These are phyloP conservation scores for Diacarnus erythraeanus DNA, from an alignment of 37 sponge, comb jelly and placozoan genomes.

Conservation along the genomic window DNA sequence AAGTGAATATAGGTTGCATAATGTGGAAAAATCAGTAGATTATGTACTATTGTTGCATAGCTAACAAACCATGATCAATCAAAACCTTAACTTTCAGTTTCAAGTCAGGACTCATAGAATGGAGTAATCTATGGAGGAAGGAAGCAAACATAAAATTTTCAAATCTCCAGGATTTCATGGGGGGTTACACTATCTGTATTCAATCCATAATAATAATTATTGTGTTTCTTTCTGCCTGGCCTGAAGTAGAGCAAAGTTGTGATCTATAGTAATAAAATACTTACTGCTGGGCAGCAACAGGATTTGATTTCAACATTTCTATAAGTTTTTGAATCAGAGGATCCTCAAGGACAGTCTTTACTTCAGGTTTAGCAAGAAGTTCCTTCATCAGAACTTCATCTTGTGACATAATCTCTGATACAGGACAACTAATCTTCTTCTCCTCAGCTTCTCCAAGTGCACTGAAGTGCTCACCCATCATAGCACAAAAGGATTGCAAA, in stretches of 20 bases:
- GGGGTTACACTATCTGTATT: too few species aligned
- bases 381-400: conserved; percentile 60
- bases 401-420: background rate
- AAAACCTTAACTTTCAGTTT: conserved; percentile 33
- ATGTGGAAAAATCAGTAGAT: too few species aligned
- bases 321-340: conserved; percentile 45
- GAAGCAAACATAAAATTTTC: too few species aligned
- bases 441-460: conserved; percentile 32
- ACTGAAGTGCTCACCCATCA: conserved; percentile 83
- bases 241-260: too few species aligned
- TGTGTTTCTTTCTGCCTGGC: too few species aligned
- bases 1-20: too few species aligned
- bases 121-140: background rate
- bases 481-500: conserved; percentile 70
- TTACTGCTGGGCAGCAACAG: conserved; percentile 60
- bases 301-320: conserved; percentile 26
- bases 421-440: background rate
- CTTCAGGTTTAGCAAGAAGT: conserved; percentile 32
- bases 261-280: background rate
- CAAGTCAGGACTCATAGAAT: conserved; percentile 15
- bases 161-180: too few species aligned
- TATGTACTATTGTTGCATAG: conserved; percentile 47
- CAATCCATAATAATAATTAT: too few species aligned
- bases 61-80: conserved; percentile 52
- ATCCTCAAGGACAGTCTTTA: conserved; percentile 53